Evolutionary conservation across 2,113 vertebrate genomes (phyloP), one percentile per base, ranked within the genome.

Genomic region (Microtus montanus): DNA sequence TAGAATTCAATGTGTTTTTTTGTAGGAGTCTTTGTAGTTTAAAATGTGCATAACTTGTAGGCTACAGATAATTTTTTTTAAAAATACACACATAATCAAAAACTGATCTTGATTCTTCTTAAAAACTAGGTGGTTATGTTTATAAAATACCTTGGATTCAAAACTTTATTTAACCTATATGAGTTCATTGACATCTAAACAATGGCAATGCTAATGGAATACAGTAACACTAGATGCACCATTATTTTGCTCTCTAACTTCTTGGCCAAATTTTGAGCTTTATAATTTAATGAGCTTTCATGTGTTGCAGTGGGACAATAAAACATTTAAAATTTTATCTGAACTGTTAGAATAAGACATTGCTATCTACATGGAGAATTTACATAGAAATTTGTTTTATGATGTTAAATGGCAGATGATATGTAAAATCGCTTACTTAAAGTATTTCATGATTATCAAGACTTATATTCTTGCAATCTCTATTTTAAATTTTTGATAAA

Each of bases 401-500:
- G 24, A 13, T 87, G 3, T n/a, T 87, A 35, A 91, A 90, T 54
- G 9, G 1, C 89, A 3, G 35, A 28, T 91, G 41, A 0, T 12
- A 44, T 89, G 68, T 35, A 89, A 84, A 93, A 83, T 70, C 83
- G 4, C 15, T 86, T 91, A 66, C 3, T 85, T 93, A 19, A 14
- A 49, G 13, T 84, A 73, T 58, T 91, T 93, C 5, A 26, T 96
- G 38, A 83, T 58, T 89, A 86, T 89, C 3, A 68, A 87, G 28
- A 90, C 3, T 35, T 86, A 49, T 3, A 13, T 11, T 68, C 12
- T 87, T 87, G 17, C 4, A 87, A 68, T 71, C 44, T 84, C 61
- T 87, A 14, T 71, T 93, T 96, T 47, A 38, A 71, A 44, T 47
- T 52, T 94, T 94, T 89, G 63, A 90, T 2, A 64, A 96, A 63